Percentiles rank a stretch among this genome's conserved stretches.
Evolutionary conservation across 2,113 vertebrate genomes (phyloP).

Genomic region (Prionailurus bengalensis): DNA sequence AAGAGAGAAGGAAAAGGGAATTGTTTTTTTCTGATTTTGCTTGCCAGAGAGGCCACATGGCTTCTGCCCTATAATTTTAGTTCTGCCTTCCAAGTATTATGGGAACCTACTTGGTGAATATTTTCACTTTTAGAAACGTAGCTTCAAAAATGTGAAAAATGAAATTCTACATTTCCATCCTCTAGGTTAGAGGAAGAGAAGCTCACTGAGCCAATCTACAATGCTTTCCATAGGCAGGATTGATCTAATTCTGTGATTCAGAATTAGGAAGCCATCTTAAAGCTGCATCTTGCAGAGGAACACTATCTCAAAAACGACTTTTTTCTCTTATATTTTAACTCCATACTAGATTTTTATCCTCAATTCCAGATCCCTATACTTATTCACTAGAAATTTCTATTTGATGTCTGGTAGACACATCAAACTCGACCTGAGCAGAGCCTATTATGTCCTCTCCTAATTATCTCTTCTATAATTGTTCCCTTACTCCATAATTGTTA

Average conservation of each 20-base stretch:
- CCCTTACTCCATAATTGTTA: too few species aligned
- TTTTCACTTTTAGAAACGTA: constrained; percentile 3
- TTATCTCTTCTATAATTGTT: neutral
- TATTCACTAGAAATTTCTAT: neutral
- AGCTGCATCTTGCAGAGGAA: too few species aligned
- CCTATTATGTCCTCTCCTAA: neutral
- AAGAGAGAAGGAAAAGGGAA: neutral
- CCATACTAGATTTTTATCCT: neutral
- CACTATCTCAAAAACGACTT: neutral
- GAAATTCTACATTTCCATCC: neutral
- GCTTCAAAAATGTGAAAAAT: neutral
- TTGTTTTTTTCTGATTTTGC: neutral
- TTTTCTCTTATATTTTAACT: neutral
- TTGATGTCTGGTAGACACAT: neutral
- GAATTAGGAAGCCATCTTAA: neutral
- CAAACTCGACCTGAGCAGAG: neutral
- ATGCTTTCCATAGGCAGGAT: neutral
- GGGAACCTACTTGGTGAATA: neutral
- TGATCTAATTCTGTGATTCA: neutral
- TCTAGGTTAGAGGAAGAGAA: neutral
- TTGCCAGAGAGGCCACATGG: neutral
- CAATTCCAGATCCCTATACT: neutral
- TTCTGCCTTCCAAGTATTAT: neutral
- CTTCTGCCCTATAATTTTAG: neutral
- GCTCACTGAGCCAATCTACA: neutral